Base-by-base conservation (phyloP, 2,888 invertebrate genomes). In the Ceramica pisi region DNA sequence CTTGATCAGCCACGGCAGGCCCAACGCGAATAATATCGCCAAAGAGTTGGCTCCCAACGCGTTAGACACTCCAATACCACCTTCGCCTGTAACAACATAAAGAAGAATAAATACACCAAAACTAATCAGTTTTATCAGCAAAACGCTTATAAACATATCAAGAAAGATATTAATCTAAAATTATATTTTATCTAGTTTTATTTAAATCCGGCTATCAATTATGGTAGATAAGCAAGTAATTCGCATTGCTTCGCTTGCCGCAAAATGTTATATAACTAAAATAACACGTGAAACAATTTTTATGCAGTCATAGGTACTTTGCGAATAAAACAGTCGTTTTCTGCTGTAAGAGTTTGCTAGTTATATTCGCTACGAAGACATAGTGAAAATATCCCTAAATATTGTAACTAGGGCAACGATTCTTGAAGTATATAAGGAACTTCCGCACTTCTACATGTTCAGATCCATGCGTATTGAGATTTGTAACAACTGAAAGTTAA, bases 51-150 rank as follows among this genome's bases (percentile, higher is more conserved):
- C 98, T 1, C 98, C 98, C 14, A 98, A 92, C 0, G 98, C 98
- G 87, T 98, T 98, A 10, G 98, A 98, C 31, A 98, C 98, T 0
- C 98, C 98, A 95, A 98, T 98, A 38, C 98, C 98, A 19, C 97
- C 98, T 91, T 98, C 97, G 79, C 98, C 98, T 98, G 89, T 56
- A 95, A 94, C 79, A 86, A 86, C 83, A 48, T 44, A 38, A 51
- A 12, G 7, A 38, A 14, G 8, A 9, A 35, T 72, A 57, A 72
- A 62, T 65, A 70, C 5, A 60, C 14, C 16, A 48, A 21, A 38
- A 12, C 6, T 41, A 66, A 64, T 60, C 59, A 50, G 14, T 8
- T 48, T 61, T 38, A 57, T 61, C 56, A 63, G 19, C 5, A 5
- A 46, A 57, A 31, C 23, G 59, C 23, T 23, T 56, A 38, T 4